A percentile compares a stretch with the other conserved stretches of the same genome.
These are phyloP conservation scores for Scolopax rusticola DNA, from an alignment of 2,797 vertebrate species.

Conservation along the genomic window DNA sequence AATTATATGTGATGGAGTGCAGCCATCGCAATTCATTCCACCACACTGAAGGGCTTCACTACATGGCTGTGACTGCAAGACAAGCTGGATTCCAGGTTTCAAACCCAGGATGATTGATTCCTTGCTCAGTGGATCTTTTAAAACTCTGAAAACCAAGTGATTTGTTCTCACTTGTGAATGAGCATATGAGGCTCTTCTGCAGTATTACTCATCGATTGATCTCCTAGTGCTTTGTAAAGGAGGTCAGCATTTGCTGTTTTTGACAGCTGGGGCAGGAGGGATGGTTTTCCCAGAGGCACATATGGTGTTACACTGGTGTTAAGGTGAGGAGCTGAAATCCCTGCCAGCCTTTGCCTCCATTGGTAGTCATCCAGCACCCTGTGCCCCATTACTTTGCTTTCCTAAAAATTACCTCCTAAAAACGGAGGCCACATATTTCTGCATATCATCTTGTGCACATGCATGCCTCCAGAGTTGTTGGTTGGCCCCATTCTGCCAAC, in stretches of 20 bases:
- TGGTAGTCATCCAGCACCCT: background rate
- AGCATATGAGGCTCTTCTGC: background rate
- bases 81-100: background rate
- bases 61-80: background rate
- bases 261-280: background rate
- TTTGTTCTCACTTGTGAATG: background rate
- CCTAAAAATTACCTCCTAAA: background rate
- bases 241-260: background rate
- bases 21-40: background rate
- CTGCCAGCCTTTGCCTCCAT: background rate
- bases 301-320: background rate
- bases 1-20: background rate
- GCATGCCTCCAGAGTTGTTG: background rate
- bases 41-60: background rate
- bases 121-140: background rate
- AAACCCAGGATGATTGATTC: background rate
- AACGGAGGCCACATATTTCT: background rate
- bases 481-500: fast-evolving
- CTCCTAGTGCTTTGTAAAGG: background rate
- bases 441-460: fast-evolving
- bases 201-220: background rate
- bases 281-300: background rate
- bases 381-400: background rate
- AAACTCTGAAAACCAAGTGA: background rate
- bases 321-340: background rate